Evolutionary conservation across 2,797 vertebrate genomes (phyloP), one percentile per base, ranked within the genome.

Genomic region (Halcyon badia): DNA sequence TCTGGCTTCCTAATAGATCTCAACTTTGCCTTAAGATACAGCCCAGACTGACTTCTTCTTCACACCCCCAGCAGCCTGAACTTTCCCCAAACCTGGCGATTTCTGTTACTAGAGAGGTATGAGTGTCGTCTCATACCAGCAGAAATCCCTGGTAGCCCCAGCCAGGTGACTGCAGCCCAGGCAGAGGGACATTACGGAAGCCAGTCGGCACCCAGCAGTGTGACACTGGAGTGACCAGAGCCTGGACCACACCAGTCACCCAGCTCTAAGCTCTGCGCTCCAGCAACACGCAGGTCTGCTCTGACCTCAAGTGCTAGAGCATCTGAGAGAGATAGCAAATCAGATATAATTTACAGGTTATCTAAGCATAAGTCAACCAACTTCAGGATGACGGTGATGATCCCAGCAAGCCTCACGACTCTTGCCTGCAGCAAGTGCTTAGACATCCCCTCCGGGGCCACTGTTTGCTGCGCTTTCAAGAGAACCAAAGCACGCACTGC

Each of bases 401-500:
- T 11, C 33, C 51, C 42, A 81, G 61, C 33, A 73, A 89, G 41
- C 1, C 1, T 48, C 35, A 48, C 0, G 2, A 72, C 49, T 83
- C 41, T 65, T 31, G 56, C 35, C 21, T 51, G 33, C 49, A 37
- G 24, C 24, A 64, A 66, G 56, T 6, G 48, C n/a, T 87, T 16
- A 62, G 48, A 35, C 24, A 33, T 46, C 0, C 2, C 14, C 54
- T n/a, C 22, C 1, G 0, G 5, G 6, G 22, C 5, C 0, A 0
- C 48, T 49, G 17, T 60, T 69, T 46, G 35, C 57, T 84, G 61
- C 0, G 0, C 11, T 62, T 87, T 14, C 10, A 0, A 72, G 57
- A 35, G 19, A 20, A 69, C 21, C 26, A 33, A 46, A 68, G 6
- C 46, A 48, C 20, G 0, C 12, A 18, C 22, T n/a, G 51, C 28